A percentile compares a stretch with the other conserved stretches of the same genome.
Evolutionary conservation across 2,797 vertebrate species (phyloP).

Genomic region (Tenualosa ilisha): DNA sequence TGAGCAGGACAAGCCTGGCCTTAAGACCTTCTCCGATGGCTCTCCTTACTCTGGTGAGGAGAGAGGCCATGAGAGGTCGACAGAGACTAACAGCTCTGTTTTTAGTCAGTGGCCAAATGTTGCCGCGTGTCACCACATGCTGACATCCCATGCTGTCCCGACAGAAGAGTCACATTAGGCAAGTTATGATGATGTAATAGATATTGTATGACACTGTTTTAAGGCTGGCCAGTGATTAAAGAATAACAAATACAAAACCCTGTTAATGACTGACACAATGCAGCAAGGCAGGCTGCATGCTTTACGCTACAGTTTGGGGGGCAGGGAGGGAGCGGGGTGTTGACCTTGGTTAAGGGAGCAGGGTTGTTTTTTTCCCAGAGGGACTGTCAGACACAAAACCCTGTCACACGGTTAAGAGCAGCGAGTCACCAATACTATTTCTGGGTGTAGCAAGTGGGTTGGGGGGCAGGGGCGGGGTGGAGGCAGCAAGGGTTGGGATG

Average conservation of each 20-base stretch:
- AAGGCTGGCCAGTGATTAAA: constrained; percentile 4
- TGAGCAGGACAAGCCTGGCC: not conserved
- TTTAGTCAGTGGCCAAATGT: constrained; percentile 1
- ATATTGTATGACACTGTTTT: not conserved
- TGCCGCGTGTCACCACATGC: not conserved
- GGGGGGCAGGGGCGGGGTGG: not conserved
- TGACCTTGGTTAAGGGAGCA: constrained; percentile 57
- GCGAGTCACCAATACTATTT: constrained; percentile 23
- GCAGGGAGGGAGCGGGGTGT: not conserved
- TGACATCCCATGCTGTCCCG: not conserved
- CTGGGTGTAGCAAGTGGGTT: not conserved
- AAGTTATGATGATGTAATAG: not conserved
- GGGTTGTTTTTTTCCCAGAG: constrained; percentile 17
- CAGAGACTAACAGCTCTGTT: not conserved
- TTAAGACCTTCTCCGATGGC: not conserved
- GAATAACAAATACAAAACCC: constrained; percentile 15
- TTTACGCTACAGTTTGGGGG: constrained; percentile 12
- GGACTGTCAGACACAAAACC: constrained; percentile 62
- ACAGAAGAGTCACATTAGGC: not conserved
- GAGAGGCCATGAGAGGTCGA: not conserved
- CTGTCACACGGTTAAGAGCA: constrained; percentile 64
- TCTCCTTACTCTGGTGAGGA: not conserved
- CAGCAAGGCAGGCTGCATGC: constrained; percentile 64
- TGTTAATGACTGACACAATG: constrained; percentile 63
- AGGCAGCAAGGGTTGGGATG: not conserved